Conservation (phyloP, 2,797 vertebrate species). For the Protosalanx chinensis region DNA sequence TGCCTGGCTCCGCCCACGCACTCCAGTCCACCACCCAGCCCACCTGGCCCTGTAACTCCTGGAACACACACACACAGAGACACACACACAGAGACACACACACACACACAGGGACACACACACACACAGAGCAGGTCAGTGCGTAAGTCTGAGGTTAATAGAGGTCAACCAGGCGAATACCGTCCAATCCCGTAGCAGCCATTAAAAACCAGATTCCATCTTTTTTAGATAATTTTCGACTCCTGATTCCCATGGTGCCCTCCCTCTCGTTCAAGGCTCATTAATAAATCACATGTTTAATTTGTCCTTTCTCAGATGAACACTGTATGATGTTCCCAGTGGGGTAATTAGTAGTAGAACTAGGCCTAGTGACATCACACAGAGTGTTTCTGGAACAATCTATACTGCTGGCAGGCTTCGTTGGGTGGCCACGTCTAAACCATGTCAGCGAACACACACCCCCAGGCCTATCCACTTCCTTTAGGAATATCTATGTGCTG, state of each 20-base stretch:
- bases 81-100: conserved; percentile 5
- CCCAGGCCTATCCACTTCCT: not conserved
- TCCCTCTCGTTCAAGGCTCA: conserved; percentile 1
- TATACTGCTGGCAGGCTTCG: not conserved
- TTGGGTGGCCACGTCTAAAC: not conserved
- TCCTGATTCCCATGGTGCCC: not conserved
- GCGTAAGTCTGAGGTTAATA: not conserved
- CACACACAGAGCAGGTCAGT: conserved; percentile 2
- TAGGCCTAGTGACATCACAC: not conserved
- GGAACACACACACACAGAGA: not conserved
- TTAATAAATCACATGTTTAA: conserved; percentile 3
- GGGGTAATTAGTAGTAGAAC: conserved; percentile 1
- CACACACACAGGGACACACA: conserved; percentile 5
- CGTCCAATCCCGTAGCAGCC: not conserved
- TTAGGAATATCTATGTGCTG: conserved; percentile 29
- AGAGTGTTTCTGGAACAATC: not conserved
- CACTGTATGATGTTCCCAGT: not conserved
- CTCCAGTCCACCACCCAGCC: conserved; percentile 57
- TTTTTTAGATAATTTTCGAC: not conserved
- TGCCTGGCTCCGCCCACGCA: conserved; percentile 55
- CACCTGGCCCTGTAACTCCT: conserved; percentile 74
- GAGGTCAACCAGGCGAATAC: not conserved
- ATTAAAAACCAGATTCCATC: not conserved
- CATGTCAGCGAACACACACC: not conserved
- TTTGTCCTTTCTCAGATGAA: not conserved